A percentile compares a stretch with the other conserved stretches of the same genome.
These are phyloP conservation scores for Cancer borealis DNA, from an alignment of 2,888 invertebrate genomes.

Conservation along the genomic window DNA sequence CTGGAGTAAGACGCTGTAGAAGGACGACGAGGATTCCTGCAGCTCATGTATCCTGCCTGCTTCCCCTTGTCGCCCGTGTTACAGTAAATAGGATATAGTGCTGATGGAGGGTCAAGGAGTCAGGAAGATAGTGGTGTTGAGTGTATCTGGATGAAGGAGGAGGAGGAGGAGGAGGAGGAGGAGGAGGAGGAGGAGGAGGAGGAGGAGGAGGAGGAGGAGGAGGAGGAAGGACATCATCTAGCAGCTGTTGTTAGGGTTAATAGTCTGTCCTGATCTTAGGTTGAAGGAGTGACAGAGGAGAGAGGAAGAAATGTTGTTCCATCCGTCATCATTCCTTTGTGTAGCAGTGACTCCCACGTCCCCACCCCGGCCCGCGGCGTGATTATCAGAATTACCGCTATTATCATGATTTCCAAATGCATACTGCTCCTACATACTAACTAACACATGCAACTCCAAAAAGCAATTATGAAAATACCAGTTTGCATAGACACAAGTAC, in stretches of 20 bases:
- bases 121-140: neutral
- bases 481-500: neutral
- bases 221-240: neutral
- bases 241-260: slow-evolving; percentile 9
- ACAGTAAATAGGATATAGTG: neutral
- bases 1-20: neutral
- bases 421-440: neutral
- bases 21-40: neutral
- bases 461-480: neutral
- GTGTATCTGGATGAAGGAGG: neutral
- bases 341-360: neutral
- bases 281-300: neutral
- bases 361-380: neutral
- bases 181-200: neutral
- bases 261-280: neutral
- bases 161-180: neutral
- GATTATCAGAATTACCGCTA: neutral
- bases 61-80: neutral
- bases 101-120: neutral
- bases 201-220: neutral
- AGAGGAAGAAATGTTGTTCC: neutral
- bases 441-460: neutral
- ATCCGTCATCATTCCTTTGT: neutral
- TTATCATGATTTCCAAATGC: neutral
- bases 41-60: neutral